phyloP scores from a whole-genome alignment of 2,888 invertebrate species.

The Leucophenga montana region DNA sequence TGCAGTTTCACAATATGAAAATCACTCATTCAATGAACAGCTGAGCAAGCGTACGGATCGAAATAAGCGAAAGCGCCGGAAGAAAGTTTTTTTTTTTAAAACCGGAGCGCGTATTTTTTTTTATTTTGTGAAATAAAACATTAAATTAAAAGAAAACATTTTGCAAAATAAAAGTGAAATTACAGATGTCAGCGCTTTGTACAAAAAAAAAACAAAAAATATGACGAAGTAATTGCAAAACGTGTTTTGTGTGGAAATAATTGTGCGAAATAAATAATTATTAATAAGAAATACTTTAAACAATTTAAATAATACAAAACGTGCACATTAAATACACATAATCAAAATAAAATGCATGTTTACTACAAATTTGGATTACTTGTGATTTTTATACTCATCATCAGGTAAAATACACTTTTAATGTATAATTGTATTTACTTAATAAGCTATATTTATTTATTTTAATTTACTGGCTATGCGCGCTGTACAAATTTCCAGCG shows the following conservation, averaged over 20 bases:
- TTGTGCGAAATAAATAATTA: slow-evolving; percentile 1
- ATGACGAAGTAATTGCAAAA: neutral
- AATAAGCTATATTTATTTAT: too few species aligned
- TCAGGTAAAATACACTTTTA: slow-evolving; percentile 63
- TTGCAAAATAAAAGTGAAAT: neutral
- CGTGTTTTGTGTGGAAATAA: neutral
- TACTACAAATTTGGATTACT: slow-evolving; percentile 71
- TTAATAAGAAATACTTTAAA: neutral
- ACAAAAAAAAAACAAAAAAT: neutral
- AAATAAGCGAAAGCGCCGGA: slow-evolving; percentile 1
- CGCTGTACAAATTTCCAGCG: too few species aligned
- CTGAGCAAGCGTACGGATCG: neutral
- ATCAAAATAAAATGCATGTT: slow-evolving; percentile 62
- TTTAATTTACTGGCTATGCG: too few species aligned
- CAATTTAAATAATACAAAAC: neutral
- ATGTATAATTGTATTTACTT: too few species aligned
- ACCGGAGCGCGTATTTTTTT: neutral
- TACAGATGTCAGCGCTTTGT: neutral
- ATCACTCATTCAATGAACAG: slow-evolving; percentile 1
- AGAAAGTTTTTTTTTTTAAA: neutral
- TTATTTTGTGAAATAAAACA: neutral
- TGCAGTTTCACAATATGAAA: too few species aligned
- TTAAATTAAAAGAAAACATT: neutral
- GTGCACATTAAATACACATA: slow-evolving; percentile 7
- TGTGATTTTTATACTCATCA: slow-evolving; percentile 69